Conservation (phyloP, 2,888 invertebrate species). For the Clepsis dumicolana region DNA sequence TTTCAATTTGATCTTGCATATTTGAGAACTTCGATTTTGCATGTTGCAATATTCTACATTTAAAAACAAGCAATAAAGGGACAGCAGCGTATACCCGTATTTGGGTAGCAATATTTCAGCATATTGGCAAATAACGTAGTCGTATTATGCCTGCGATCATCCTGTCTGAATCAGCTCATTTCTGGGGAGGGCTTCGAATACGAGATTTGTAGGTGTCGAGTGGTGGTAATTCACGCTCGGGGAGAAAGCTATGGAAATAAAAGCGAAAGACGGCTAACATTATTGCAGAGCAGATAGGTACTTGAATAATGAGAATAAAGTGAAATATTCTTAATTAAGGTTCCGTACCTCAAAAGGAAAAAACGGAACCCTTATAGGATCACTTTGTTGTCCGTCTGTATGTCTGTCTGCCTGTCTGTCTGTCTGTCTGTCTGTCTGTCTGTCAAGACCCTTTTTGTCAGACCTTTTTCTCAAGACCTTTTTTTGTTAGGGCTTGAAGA, state of each 20-base stretch:
- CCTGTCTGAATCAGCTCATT: slow-evolving; percentile 16
- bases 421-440: no score
- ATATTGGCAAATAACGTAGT: slow-evolving; percentile 23
- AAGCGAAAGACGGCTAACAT: not conserved
- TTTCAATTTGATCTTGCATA: no score
- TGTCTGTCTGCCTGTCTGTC: no score
- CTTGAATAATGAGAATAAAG: not conserved
- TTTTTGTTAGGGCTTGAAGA: not conserved
- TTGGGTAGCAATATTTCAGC: slow-evolving; percentile 25
- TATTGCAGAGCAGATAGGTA: not conserved
- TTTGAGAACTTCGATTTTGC: not conserved
- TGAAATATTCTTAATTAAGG: not conserved
- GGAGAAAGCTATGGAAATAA: not conserved
- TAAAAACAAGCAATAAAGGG: not conserved
- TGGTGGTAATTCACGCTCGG: slow-evolving; percentile 2
- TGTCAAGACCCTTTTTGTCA: no score
- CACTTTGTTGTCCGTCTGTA: no score
- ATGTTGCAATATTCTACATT: not conserved
- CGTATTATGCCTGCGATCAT: slow-evolving; percentile 30
- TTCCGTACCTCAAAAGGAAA: no score
- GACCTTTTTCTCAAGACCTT: no score
- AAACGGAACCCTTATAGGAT: no score
- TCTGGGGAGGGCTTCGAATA: slow-evolving; percentile 11
- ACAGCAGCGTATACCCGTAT: not conserved
- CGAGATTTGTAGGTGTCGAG: slow-evolving; percentile 20